Evolutionary conservation across 2,113 vertebrate species (phyloP), one percentile per base, ranked within the genome.

Genomic region (Phainopepla nitens): DNA sequence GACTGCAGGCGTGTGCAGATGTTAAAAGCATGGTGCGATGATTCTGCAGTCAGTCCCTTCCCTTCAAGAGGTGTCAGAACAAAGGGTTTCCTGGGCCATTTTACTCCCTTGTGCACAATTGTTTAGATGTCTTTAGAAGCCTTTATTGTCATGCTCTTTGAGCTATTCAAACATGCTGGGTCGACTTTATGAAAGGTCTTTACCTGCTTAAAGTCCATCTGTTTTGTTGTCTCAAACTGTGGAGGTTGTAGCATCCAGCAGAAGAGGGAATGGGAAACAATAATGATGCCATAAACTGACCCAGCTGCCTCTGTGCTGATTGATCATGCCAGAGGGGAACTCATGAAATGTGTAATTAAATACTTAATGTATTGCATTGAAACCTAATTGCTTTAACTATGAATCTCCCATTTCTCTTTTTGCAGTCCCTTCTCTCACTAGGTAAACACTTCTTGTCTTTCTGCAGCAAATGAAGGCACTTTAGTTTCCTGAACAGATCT

Each of bases 291-390:
- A 41, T 89, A 80, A 93, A 92, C n/a, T 85, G 90, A 71, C 82
- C 76, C 76, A 73, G 58, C 51, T 88, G 71, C 88, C 33, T 77
- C 76, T 88, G 49, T 66, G 27, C 47, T 83, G 86, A 77, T 66
- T 86, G 82, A 83, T 87, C 47, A 5, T 58, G 39, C 86, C 5
- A 3, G 56, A 92, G 60, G 44, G 76, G 42, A 83, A 45, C 70
- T 92, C 33, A 33, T 36, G 42, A 92, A 94, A 93, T 85, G 35
- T 77, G 64, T 90, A 77, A 90, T 94, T 90, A 93, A 90, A 88
- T 80, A 89, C 64, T 92, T 88, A 41, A 53, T 83, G 83, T 76
- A 57, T 66, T 80, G 51, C 79, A 87, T 89, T 90, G 53, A 86
- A 83, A 66, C 44, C 9, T 51, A 64, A 49, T 92, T 93, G 73